Evolutionary conservation across 1,140 invertebrate genomes (phyloP), one percentile per base, ranked within the genome.

Genomic region (Leucophenga varia): DNA sequence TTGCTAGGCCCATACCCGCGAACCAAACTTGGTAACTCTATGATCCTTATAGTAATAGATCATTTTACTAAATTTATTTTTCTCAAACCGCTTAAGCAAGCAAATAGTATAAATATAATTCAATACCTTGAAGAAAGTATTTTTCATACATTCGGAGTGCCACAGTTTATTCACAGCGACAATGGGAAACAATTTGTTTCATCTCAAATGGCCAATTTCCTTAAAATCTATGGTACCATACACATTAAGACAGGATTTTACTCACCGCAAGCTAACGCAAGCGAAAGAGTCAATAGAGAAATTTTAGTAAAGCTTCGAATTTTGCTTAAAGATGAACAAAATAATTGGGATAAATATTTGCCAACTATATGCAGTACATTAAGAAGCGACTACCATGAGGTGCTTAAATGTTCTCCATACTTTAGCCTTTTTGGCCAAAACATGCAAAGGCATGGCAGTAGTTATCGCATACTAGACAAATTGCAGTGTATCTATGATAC

Each of bases 171-270:
- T 5, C 16, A 42, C 12, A 16, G 17, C 1, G 51, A 53, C n/a
- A 53, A 48, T n/a, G 40, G 44, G 1, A 39, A 30, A 2, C 45
- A 47, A 43, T 52, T 49, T 43, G 17, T 31, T 1, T 37, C 49
- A 1, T 3, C 10, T 1, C 3, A 14, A 30, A 22, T 38, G 17
- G 1, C 1, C 14, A 36, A 45, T 31, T 25, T 51, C 17, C 16
- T 51, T 5, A 28, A 2, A 3, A 7, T 2, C 1, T 40, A 40
- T 22, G 49, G 49, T 2, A 19, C 40, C 21, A 45, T 9, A 35
- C 37, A 51, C 10, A 12, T 44, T 20, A 12, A 17, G n/a, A 44
- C 42, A 3, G 42, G 18, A 14, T 21, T 44, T 3, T 44, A 44
- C 16, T 21, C 30, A 12, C 42, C 42, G 5, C 42, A 44, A 18